Base-by-base conservation (phyloP, 2,113 vertebrate species). In the Prionailurus bengalensis region DNA sequence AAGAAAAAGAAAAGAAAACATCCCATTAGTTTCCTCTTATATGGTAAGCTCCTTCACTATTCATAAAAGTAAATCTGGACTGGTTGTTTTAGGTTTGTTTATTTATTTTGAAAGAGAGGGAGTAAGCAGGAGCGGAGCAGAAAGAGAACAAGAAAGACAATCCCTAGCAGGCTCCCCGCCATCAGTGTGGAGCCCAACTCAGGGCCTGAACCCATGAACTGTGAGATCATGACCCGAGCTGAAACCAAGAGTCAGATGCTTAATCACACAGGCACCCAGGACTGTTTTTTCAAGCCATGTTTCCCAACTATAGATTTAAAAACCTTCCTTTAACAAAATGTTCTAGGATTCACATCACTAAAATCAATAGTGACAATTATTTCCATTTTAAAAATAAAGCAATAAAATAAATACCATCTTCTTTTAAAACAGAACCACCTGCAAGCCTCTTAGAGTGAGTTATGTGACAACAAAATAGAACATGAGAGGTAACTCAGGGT, bases 11-110 rank as follows among this genome's bases (percentile, higher is more conserved):
- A 91, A 90, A 97, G 19, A 90, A 87, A 95, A 89, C 1, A 81
- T 61, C 4, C 33, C 45, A 93, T 98, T 96, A 98, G 78, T 95
- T 42, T 95, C 29, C 48, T 21, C 33, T 53, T 88, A 87, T 7
- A 63, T 55, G 21, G 73, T 68, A 91, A 85, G 95, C 4, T 58
- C 9, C 55, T 91, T 71, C 42, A 95, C 17, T 92, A 51, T 21
- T 92, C 39, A 71, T 92, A 73, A 86, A 94, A 95, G 42, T 33
- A 63, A 63, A 68, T 9, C 4, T 42, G n/a, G 23, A 88, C 31
- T 79, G 80, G 63, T 1, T 90, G 61, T 29, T 58, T 58, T 9
- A 45, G 45, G 45, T 61, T 61, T 23, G 58, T 61, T 61, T 61
- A 61, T 61, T 23, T 61, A 61, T 23, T 61, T 61, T 61, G 21